Conservation (phyloP, 2,113 vertebrate species). For the Lynx canadensis region DNA sequence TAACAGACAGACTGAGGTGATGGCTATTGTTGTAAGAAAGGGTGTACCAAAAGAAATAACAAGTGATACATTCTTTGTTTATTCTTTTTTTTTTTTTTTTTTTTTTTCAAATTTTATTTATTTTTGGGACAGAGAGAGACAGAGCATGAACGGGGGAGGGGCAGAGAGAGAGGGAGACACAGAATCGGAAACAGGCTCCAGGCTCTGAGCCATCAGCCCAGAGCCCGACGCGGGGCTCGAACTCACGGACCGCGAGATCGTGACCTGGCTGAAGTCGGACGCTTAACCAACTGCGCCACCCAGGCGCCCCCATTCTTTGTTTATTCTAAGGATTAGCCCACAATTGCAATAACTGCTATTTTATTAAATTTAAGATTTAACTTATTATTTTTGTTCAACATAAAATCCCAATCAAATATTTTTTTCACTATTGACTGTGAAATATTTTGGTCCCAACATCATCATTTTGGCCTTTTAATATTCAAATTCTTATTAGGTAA, state of each 20-base stretch:
- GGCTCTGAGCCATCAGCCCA: too few relatives aligned
- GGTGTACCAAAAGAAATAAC: neutral
- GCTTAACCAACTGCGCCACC: too few relatives aligned
- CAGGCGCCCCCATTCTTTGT: constrained; percentile 27
- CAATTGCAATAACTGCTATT: neutral
- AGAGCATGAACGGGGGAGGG: too few relatives aligned
- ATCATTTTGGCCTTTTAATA: neutral
- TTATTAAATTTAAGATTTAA: neutral
- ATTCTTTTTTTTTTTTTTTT: too few relatives aligned
- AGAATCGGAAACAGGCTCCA: too few relatives aligned
- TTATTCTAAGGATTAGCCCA: neutral
- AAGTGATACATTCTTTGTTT: constrained; percentile 12
- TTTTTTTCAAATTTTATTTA: too few relatives aligned
- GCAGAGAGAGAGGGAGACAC: too few relatives aligned
- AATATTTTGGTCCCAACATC: constrained; percentile 14
- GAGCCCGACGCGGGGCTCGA: too few relatives aligned
- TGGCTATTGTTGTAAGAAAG: neutral
- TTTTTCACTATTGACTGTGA: neutral
- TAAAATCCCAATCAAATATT: neutral
- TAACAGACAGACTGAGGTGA: neutral
- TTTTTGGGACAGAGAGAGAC: too few relatives aligned
- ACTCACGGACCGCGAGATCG: too few relatives aligned
- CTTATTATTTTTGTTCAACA: neutral
- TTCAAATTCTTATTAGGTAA: neutral
- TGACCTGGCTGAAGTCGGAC: too few relatives aligned